Conservation (phyloP, 2,888 invertebrate species). For the Drosophila birchii region DNA sequence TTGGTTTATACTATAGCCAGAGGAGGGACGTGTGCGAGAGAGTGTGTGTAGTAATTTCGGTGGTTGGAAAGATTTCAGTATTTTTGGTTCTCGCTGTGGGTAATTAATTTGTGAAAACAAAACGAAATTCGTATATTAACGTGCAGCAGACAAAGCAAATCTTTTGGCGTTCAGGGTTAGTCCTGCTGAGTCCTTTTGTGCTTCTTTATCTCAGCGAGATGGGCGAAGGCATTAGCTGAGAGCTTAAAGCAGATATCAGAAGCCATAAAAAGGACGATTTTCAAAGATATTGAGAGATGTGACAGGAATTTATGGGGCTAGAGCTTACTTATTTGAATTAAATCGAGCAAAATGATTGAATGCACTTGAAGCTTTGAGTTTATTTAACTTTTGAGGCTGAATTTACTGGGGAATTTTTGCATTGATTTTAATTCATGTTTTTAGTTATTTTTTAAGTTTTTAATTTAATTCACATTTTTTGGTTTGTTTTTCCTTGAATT, state of each 20-base stretch:
- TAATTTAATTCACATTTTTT: too few species aligned
- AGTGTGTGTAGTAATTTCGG: conserved; percentile 25
- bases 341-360: conserved; percentile 13
- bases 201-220: conserved; percentile 5
- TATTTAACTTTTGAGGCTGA: not conserved
- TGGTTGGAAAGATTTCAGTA: conserved; percentile 40
- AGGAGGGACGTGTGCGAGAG: not conserved
- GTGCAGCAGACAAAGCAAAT: conserved; percentile 50
- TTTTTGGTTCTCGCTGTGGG: conserved; percentile 62
- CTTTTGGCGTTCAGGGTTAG: conserved; percentile 31
- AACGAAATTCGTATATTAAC: conserved; percentile 40
- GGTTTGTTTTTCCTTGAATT: not conserved
- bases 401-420: not conserved
- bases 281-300: conserved; percentile 14
- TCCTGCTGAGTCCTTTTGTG: conserved; percentile 15
- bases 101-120: conserved; percentile 69
- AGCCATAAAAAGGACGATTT: conserved; percentile 2
- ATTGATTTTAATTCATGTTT: not conserved
- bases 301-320: conserved; percentile 12
- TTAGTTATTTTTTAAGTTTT: too few species aligned
- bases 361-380: not conserved
- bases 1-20: conserved; percentile 20
- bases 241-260: conserved; percentile 19
- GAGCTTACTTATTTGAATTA: not conserved
- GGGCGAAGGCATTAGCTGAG: conserved; percentile 14